These are phyloP conservation scores for Spicauda simplicius DNA, from an alignment of 2,888 invertebrate species.

Conservation along the genomic window DNA sequence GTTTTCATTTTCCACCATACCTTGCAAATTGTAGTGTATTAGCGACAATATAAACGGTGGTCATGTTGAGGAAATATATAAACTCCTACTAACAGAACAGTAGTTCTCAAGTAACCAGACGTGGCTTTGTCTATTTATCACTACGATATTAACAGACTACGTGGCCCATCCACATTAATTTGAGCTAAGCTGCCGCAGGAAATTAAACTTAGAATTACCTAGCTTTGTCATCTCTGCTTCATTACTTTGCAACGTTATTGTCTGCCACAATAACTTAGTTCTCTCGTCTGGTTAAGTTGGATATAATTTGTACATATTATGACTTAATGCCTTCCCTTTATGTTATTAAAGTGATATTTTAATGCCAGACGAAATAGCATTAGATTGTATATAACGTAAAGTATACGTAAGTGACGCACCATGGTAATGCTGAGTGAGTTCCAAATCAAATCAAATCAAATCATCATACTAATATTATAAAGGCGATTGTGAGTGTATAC, in stretches of 20 bases:
- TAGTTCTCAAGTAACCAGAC: not conserved
- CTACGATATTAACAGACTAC: constrained; percentile 8
- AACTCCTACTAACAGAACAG: not conserved
- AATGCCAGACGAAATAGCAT: too few relatives aligned
- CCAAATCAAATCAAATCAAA: too few relatives aligned
- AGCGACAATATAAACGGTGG: too few relatives aligned
- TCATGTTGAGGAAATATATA: too few relatives aligned
- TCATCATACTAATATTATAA: too few relatives aligned
- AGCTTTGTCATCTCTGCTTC: constrained; percentile 9
- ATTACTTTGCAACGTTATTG: constrained; percentile 6
- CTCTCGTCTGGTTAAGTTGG: not conserved
- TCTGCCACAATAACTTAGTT: not conserved
- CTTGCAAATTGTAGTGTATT: too few relatives aligned
- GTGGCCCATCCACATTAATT: constrained; percentile 4
- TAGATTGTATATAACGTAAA: too few relatives aligned
- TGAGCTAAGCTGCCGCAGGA: constrained; percentile 7
- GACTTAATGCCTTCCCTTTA: not conserved
- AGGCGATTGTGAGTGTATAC: too few relatives aligned
- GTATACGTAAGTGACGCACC: too few relatives aligned
- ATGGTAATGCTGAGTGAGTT: too few relatives aligned
- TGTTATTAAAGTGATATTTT: not conserved
- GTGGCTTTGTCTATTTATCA: not conserved
- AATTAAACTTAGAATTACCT: constrained; percentile 6
- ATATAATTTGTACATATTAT: not conserved
- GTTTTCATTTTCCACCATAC: too few relatives aligned